Percentiles rank a stretch among this genome's conserved stretches.
phyloP scores from a whole-genome alignment of 2,797 vertebrate species.

The Zonotrichia albicollis region DNA sequence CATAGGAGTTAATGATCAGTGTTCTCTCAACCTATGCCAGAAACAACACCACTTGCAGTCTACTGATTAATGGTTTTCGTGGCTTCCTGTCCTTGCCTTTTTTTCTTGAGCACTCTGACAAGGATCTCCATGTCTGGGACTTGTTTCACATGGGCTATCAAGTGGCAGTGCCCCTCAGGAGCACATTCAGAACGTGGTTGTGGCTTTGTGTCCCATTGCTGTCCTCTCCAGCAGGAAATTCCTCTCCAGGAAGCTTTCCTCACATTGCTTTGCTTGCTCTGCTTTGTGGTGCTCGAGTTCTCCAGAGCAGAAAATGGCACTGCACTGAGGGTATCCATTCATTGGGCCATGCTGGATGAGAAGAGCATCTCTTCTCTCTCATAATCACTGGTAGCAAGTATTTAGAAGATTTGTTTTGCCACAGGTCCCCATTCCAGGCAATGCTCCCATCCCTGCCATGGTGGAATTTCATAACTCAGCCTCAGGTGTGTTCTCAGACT shows the following conservation, averaged over 20 bases:
- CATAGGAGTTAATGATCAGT: not conserved
- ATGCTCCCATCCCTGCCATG: not conserved
- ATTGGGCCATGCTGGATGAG: not conserved
- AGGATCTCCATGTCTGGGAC: not conserved
- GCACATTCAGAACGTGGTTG: not conserved
- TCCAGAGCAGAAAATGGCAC: not conserved
- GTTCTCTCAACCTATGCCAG: slow-evolving; percentile 11
- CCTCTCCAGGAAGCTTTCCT: not conserved
- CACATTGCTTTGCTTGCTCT: not conserved
- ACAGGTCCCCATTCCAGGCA: not conserved
- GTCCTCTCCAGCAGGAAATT: not conserved
- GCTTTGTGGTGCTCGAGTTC: not conserved
- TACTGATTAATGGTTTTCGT: not conserved
- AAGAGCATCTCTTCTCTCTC: not conserved
- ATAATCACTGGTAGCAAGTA: not conserved
- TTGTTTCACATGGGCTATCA: not conserved
- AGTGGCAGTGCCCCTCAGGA: not conserved
- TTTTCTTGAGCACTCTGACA: not conserved
- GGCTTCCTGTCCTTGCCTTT: not conserved
- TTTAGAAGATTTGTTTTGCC: not conserved
- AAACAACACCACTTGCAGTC: not conserved
- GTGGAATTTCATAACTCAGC: not conserved
- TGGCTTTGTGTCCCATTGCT: not conserved
- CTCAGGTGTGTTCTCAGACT: not conserved
- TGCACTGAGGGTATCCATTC: not conserved